phyloP scores from a whole-genome alignment of 2,888 invertebrate species.

The Gymnocheta viridis region DNA sequence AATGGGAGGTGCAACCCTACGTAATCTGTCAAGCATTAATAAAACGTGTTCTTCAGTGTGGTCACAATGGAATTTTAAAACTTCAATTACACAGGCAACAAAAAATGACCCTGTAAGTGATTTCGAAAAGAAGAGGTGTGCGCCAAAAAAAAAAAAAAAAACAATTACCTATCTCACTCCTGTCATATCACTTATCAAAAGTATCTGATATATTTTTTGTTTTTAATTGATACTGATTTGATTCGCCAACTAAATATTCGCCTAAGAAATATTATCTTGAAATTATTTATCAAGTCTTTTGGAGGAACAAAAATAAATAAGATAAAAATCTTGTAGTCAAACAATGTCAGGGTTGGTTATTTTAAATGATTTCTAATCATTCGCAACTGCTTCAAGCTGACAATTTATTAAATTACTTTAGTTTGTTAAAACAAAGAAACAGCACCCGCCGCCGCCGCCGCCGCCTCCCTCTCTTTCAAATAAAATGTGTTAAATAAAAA shows the following conservation, averaged over 20 bases:
- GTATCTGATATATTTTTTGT: background rate
- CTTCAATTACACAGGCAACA: no score
- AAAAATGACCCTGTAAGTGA: no score
- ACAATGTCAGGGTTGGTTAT: constrained; percentile 24
- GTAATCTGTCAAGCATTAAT: no score
- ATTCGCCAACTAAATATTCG: background rate
- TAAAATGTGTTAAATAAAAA: constrained; percentile 1
- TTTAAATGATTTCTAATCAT: constrained; percentile 5
- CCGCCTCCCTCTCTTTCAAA: constrained; percentile 13
- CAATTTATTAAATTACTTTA: constrained; percentile 12
- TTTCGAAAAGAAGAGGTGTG: no score
- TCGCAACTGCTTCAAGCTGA: background rate
- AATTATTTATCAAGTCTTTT: constrained; percentile 13
- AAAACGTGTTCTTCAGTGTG: no score
- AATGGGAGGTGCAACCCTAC: no score
- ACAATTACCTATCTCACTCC: background rate
- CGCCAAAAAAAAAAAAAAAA: no score
- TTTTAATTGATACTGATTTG: background rate
- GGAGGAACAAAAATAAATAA: constrained; percentile 3
- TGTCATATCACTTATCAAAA: background rate
- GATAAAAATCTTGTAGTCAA: constrained; percentile 18
- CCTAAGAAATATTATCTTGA: constrained; percentile 1
- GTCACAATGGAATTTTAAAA: no score
- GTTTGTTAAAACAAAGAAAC: background rate
- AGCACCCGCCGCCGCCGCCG: no score